Percentiles rank a stretch among this genome's conserved stretches.
phyloP scores from a whole-genome alignment of 2,888 invertebrate genomes.

The Cactoblastis cactorum region DNA sequence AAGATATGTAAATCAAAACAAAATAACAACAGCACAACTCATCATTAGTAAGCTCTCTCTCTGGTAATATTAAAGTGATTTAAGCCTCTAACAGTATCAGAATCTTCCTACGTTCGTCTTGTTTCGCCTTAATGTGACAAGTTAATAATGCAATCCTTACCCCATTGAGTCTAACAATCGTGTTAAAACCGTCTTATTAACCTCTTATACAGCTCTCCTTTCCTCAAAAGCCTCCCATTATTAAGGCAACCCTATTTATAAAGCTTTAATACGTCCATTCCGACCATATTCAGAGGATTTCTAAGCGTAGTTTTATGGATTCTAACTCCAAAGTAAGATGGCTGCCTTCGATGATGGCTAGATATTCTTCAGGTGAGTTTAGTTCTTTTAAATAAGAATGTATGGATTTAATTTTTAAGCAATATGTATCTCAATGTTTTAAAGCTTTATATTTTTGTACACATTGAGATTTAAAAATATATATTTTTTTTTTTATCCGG shows the following conservation, averaged over 20 bases:
- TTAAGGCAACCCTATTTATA: slow-evolving; percentile 18
- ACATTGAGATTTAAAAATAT: too few species aligned
- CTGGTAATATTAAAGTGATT: background rate
- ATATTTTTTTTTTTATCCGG: too few species aligned
- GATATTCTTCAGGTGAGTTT: too few species aligned
- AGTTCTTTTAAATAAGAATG: too few species aligned
- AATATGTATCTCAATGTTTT: too few species aligned
- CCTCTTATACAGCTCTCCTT: slow-evolving; percentile 3
- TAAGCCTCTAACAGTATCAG: background rate
- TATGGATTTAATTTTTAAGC: too few species aligned
- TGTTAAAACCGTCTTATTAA: slow-evolving; percentile 3
- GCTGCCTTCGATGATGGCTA: too few species aligned
- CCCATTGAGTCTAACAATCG: slow-evolving; percentile 3
- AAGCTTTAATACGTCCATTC: slow-evolving; percentile 21
- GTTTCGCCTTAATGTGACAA: background rate
- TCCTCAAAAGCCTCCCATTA: slow-evolving; percentile 6
- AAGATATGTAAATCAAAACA: too few species aligned
- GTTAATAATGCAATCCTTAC: slow-evolving; percentile 2
- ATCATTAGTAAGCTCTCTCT: background rate
- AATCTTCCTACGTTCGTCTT: background rate
- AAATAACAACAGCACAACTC: too few species aligned
- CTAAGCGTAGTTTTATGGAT: slow-evolving; percentile 28
- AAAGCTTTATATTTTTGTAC: too few species aligned
- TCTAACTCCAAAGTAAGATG: too few species aligned
- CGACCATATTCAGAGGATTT: slow-evolving; percentile 24